Conservation (phyloP, 2,888 invertebrate genomes). For the Pycnomerus fuliginosus region DNA sequence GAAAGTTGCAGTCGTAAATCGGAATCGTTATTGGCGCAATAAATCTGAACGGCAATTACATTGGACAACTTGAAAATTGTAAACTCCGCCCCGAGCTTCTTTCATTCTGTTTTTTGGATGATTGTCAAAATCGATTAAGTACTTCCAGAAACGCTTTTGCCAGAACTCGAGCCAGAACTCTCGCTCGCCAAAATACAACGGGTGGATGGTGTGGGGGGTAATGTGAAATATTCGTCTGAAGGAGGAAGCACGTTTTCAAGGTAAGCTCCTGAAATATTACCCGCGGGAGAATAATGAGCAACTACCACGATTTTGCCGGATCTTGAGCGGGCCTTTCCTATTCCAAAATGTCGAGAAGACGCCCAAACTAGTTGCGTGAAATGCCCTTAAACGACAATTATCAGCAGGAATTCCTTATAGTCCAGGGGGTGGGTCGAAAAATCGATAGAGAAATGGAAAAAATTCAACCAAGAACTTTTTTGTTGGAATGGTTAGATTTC, state of each 20-base stretch:
- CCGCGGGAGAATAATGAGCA: slow-evolving; percentile 80
- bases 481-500: no score
- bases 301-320: slow-evolving; percentile 81
- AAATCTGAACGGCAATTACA: no score
- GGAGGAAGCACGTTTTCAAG: slow-evolving; percentile 77
- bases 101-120: background rate
- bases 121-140: slow-evolving; percentile 7
- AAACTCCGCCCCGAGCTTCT: background rate
- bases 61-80: no score
- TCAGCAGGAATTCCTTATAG: no score
- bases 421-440: no score
- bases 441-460: no score
- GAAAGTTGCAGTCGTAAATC: no score
- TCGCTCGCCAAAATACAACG: slow-evolving; percentile 29
- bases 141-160: slow-evolving; percentile 24
- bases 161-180: slow-evolving; percentile 35
- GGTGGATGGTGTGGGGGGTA: slow-evolving; percentile 25
- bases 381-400: slow-evolving; percentile 78
- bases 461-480: no score
- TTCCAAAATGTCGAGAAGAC: slow-evolving; percentile 71
- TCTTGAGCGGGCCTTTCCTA: slow-evolving; percentile 76
- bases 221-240: slow-evolving; percentile 52
- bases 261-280: slow-evolving; percentile 73
- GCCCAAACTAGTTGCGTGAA: slow-evolving; percentile 88
- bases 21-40: no score